phyloP scores from a whole-genome alignment of 92 coral and sea anemone genomes.

The Epizoanthus illoricatus region DNA sequence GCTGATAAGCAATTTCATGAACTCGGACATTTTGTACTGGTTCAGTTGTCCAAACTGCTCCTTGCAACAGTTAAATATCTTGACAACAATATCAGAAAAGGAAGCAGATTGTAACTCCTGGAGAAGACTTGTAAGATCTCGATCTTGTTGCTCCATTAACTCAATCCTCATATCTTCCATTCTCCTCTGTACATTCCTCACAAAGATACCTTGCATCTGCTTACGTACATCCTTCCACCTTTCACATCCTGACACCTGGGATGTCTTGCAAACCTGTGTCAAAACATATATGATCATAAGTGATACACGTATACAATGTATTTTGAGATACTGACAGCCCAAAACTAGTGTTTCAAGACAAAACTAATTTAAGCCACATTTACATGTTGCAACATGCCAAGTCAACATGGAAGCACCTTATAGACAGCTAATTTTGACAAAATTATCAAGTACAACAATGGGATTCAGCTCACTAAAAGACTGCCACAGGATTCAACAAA shows the following conservation, averaged over 20 bases:
- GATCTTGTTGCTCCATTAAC: conserved; percentile 63
- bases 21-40: conserved; percentile 41
- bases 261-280: conserved; percentile 63
- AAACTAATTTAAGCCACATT: too few species aligned
- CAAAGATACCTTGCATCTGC: conserved; percentile 59
- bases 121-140: conserved; percentile 69
- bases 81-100: conserved; percentile 53
- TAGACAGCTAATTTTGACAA: too few species aligned
- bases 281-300: too few species aligned
- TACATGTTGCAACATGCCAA: too few species aligned
- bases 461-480: too few species aligned
- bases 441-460: too few species aligned
- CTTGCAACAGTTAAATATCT: conserved; percentile 64
- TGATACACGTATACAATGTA: too few species aligned
- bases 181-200: conserved; percentile 57
- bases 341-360: too few species aligned
- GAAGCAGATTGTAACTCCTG: conserved; percentile 64
- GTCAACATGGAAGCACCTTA: too few species aligned
- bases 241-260: conserved; percentile 68
- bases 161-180: conserved; percentile 66
- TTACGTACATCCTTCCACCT: conserved; percentile 56
- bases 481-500: too few species aligned
- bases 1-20: conserved; percentile 46
- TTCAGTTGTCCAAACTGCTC: conserved; percentile 48
- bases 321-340: too few species aligned